Conservation (phyloP, 2,113 vertebrate species). For the Poeciliopsis occidentalis region DNA sequence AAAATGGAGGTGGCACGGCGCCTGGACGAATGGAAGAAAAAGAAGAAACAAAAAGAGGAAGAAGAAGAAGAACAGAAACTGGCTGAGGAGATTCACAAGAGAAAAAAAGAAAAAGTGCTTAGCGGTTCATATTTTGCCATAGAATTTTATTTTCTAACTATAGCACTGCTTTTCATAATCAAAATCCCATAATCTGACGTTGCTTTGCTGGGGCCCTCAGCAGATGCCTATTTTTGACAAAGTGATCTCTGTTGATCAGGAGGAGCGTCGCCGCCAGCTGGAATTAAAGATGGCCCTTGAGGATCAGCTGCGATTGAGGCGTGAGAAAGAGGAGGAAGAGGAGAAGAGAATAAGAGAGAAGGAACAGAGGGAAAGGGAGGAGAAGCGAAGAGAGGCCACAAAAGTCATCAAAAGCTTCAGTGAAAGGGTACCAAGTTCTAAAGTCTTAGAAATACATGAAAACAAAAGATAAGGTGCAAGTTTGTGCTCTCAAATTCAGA, state of each 20-base stretch:
- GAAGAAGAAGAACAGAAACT: constrained; percentile 75
- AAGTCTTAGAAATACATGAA: background rate
- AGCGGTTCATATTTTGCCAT: background rate
- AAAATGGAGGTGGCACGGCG: constrained; percentile 71
- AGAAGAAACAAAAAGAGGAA: constrained; percentile 76
- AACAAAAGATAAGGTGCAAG: background rate
- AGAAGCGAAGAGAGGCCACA: constrained; percentile 76
- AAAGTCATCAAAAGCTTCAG: constrained; percentile 83
- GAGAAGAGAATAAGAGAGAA: constrained; percentile 80
- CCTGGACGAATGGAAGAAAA: constrained; percentile 83
- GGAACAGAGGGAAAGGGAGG: constrained; percentile 78
- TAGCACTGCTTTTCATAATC: too few relatives aligned
- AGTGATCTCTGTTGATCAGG: constrained; percentile 49
- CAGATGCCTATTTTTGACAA: background rate
- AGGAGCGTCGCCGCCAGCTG: constrained; percentile 74
- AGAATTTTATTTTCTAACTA: too few relatives aligned
- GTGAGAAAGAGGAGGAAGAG: constrained; percentile 79
- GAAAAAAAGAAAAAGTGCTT: constrained; percentile 69
- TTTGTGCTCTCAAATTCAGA: too few relatives aligned
- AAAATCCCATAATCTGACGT: too few relatives aligned
- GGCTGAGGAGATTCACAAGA: constrained; percentile 75
- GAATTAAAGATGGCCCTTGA: constrained; percentile 82
- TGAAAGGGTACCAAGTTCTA: constrained; percentile 75
- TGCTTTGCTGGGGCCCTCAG: background rate
- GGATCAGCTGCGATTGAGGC: constrained; percentile 78